These are phyloP conservation scores for Protobothrops mucrosquamatus DNA, from an alignment of 2,113 vertebrate species.

Conservation along the genomic window DNA sequence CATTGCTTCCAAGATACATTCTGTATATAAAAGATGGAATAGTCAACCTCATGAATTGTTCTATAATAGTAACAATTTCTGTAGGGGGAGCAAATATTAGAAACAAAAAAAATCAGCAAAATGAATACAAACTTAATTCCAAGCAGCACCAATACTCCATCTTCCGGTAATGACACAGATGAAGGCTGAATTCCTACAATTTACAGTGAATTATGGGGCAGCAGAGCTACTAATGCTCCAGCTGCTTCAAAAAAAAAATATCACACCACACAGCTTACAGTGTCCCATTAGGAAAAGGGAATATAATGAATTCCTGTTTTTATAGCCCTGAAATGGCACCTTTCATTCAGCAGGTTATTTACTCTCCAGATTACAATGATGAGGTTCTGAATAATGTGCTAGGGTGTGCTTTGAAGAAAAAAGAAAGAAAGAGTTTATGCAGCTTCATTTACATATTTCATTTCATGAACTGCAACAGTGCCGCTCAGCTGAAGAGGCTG, in stretches of 20 bases:
- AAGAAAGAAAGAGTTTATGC: neutral
- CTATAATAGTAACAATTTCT: conserved; percentile 50
- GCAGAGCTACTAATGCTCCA: conserved; percentile 47
- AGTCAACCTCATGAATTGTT: conserved; percentile 32
- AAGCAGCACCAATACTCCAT: conserved; percentile 42
- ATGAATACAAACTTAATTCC: conserved; percentile 54
- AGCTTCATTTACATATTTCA: conserved; percentile 51
- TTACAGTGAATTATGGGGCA: conserved; percentile 56
- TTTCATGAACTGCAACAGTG: neutral
- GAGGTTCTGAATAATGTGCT: conserved; percentile 55
- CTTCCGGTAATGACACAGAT: conserved; percentile 46
- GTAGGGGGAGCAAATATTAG: conserved; percentile 50
- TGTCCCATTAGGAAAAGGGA: conserved; percentile 70
- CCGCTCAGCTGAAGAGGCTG: neutral
- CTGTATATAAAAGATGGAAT: conserved; percentile 38
- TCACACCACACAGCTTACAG: conserved; percentile 51
- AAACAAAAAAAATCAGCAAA: conserved; percentile 36
- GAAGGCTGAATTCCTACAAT: conserved; percentile 47
- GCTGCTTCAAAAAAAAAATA: conserved; percentile 30
- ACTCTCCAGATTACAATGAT: conserved; percentile 62
- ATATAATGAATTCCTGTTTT: conserved; percentile 68
- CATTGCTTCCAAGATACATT: conserved; percentile 49
- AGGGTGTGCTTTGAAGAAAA: conserved; percentile 38
- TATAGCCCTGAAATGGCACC: conserved; percentile 66
- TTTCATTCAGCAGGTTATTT: conserved; percentile 69